Evolutionary conservation across 2,113 vertebrate genomes (phyloP).

Genomic region (Pomatorhinus ruficollis): DNA sequence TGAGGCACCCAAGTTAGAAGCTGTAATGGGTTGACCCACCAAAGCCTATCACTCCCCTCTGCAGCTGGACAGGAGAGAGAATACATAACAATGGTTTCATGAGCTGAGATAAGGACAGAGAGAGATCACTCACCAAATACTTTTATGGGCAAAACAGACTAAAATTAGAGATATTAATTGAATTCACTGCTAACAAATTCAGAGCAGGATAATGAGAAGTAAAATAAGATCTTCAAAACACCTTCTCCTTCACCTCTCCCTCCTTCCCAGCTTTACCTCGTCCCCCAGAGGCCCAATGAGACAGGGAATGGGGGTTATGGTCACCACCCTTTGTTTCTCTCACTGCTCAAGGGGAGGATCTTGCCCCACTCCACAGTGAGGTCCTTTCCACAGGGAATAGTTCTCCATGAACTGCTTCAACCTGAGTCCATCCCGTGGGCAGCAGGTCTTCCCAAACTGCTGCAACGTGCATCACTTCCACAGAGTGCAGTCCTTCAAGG

Average conservation of each 20-base stretch:
- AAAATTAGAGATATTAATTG: not conserved
- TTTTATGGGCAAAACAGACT: not conserved
- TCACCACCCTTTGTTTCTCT: not conserved
- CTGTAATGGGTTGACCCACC: not conserved
- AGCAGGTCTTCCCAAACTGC: not conserved
- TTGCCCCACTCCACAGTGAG: not conserved
- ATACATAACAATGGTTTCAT: not conserved
- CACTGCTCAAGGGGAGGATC: not conserved
- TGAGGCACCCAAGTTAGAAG: not conserved
- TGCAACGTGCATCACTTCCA: not conserved
- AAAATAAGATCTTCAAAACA: not conserved
- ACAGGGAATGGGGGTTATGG: not conserved
- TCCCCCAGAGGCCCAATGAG: not conserved
- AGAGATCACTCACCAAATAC: not conserved
- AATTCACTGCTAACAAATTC: not conserved
- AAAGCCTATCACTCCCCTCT: not conserved
- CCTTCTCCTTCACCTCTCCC: not conserved
- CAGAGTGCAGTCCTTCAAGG: not conserved
- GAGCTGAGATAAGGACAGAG: not conserved
- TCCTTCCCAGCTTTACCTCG: not conserved
- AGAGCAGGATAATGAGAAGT: not conserved
- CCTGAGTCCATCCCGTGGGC: not conserved
- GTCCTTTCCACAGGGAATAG: not conserved
- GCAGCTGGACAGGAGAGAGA: not conserved
- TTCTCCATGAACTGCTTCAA: not conserved